A percentile compares a stretch with the other conserved stretches of the same genome.
Conservation (phyloP, 2,797 vertebrate genomes). For the Crypturellus tataupa region DNA sequence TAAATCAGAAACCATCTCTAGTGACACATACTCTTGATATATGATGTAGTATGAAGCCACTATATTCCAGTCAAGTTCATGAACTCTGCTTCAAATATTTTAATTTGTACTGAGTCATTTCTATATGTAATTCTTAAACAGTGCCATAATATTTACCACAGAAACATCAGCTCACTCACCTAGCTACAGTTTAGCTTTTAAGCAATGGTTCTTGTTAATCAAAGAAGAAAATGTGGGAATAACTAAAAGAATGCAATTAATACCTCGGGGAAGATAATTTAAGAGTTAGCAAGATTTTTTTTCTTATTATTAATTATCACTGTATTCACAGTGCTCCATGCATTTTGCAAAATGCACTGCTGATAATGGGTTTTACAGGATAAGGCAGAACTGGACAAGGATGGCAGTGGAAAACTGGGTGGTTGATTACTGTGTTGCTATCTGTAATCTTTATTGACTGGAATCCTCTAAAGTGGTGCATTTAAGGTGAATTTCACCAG, state of each 20-base stretch:
- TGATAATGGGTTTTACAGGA: not conserved
- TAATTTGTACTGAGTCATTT: not conserved
- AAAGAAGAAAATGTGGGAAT: not conserved
- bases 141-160: not conserved
- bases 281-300: not conserved
- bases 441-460: not conserved
- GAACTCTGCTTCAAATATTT: not conserved
- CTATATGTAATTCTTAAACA: not conserved
- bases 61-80: not conserved
- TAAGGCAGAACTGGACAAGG: not conserved
- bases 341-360: not conserved
- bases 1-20: not conserved
- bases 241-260: not conserved
- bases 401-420: not conserved
- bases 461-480: not conserved
- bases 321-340: not conserved
- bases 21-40: not conserved
- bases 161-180: not conserved
- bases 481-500: not conserved
- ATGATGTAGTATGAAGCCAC: not conserved
- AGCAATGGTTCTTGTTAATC: not conserved
- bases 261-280: slow-evolving; percentile 14
- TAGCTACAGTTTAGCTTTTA: not conserved
- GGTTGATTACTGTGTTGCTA: not conserved
- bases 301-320: not conserved